A percentile compares a stretch with the other conserved stretches of the same genome.
Evolutionary conservation across 1,140 invertebrate species (phyloP).

Genomic region (Oncopodura yosiiana): DNA sequence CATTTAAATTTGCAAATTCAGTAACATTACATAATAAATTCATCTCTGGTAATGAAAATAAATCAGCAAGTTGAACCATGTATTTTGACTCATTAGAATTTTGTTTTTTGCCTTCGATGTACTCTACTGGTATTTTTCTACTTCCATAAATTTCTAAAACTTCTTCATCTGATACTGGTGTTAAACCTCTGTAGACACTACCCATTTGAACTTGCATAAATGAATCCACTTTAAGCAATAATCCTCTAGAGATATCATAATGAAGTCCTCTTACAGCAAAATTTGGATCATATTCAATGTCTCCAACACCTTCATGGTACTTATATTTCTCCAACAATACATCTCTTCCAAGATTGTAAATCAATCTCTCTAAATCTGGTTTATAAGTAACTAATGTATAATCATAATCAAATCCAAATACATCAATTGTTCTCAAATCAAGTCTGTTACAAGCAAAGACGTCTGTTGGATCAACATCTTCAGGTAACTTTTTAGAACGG

Average conservation of each 20-base stretch:
- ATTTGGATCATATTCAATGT: background rate
- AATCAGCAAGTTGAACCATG: conserved; percentile 89
- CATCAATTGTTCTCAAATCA: conserved; percentile 77
- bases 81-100: no score
- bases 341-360: conserved; percentile 83
- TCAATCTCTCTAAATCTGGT: conserved; percentile 73
- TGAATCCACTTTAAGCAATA: conserved; percentile 90
- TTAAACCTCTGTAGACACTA: conserved; percentile 80
- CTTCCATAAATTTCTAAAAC: conserved; percentile 66
- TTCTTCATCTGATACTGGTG: conserved; percentile 70
- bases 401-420: conserved; percentile 98
- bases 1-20: no score
- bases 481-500: conserved; percentile 70
- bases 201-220: conserved; percentile 94
- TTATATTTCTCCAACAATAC: conserved; percentile 78
- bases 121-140: conserved; percentile 58
- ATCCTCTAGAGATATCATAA: conserved; percentile 90
- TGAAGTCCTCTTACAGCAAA: no score
- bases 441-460: conserved; percentile 97
- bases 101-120: no score
- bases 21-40: conserved; percentile 82
- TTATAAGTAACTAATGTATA: conserved; percentile 96
- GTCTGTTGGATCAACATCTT: conserved; percentile 69
- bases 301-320: conserved; percentile 29
- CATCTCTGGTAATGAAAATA: conserved; percentile 97